Conservation (phyloP, 2,888 invertebrate genomes). For the Apamea epomidion region DNA sequence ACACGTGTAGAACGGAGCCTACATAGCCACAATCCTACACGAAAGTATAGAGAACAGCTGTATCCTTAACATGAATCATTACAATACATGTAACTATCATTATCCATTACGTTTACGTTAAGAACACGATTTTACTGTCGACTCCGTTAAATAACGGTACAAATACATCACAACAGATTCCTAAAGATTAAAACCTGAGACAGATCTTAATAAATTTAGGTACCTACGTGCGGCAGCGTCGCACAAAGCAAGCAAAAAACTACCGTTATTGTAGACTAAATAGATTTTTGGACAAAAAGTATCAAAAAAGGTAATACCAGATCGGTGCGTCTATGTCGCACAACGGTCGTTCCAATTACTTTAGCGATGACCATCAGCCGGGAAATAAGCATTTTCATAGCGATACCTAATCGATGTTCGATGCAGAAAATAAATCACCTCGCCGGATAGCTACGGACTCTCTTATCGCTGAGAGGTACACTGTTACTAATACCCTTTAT, state of each 20-base stretch:
- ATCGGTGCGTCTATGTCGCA: constrained; percentile 82
- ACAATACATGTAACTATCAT: constrained; percentile 31
- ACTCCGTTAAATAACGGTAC: constrained; percentile 78
- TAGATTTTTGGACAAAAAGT: constrained; percentile 87
- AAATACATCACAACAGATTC: constrained; percentile 67
- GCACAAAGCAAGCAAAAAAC: constrained; percentile 76
- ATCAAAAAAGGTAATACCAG: constrained; percentile 84
- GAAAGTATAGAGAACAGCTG: constrained; percentile 65
- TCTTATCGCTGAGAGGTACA: constrained; percentile 50
- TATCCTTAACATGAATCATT: constrained; percentile 46
- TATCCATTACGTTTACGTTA: constrained; percentile 54
- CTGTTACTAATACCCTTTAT: constrained; percentile 50
- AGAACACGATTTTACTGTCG: constrained; percentile 48
- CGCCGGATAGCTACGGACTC: constrained; percentile 18
- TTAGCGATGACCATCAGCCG: constrained; percentile 71
- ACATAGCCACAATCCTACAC: constrained; percentile 65
- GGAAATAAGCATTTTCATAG: constrained; percentile 65
- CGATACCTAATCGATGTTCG: constrained; percentile 43
- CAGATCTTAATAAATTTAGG: constrained; percentile 83
- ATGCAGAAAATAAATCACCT: constrained; percentile 44
- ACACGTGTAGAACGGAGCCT: constrained; percentile 72
- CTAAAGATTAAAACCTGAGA: constrained; percentile 76
- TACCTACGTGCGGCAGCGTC: constrained; percentile 75
- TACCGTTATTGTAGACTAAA: constrained; percentile 88
- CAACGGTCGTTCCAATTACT: constrained; percentile 87